Conservation (phyloP, 2,797 vertebrate genomes). For the Channallabes apus region DNA sequence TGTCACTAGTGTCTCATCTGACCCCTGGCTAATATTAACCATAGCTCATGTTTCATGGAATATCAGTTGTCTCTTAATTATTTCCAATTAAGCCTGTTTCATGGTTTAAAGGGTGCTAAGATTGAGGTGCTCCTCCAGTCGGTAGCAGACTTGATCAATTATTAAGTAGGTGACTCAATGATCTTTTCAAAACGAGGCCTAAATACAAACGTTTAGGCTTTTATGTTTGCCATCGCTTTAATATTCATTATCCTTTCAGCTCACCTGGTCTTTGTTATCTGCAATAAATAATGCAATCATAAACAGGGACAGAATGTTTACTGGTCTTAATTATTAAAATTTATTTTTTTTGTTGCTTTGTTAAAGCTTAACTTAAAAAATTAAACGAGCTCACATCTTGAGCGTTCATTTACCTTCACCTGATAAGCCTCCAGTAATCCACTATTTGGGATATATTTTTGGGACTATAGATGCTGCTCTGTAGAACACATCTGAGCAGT, state of each 20-base stretch:
- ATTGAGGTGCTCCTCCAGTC: constrained; percentile 21
- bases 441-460: constrained; percentile 8
- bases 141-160: constrained; percentile 5
- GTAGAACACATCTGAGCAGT: constrained; percentile 27
- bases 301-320: background rate
- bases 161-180: constrained; percentile 26
- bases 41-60: constrained; percentile 29
- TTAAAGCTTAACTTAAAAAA: constrained; percentile 8
- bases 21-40: constrained; percentile 48
- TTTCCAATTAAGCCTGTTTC: constrained; percentile 37
- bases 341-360: constrained; percentile 6
- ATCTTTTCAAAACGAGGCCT: constrained; percentile 28
- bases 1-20: constrained; percentile 36
- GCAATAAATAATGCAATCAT: constrained; percentile 13
- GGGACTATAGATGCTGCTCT: constrained; percentile 18
- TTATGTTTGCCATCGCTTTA: constrained; percentile 1
- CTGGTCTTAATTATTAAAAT: constrained; percentile 20
- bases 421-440: constrained; percentile 19
- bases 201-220: constrained; percentile 21
- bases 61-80: constrained; percentile 30
- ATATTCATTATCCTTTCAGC: constrained; percentile 4
- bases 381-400: background rate
- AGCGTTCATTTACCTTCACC: background rate
- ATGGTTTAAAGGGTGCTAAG: constrained; percentile 14
- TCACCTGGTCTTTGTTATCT: constrained; percentile 2